phyloP scores from a whole-genome alignment of 92 coral and sea anemone genomes.

The Blastomussa wellsi region DNA sequence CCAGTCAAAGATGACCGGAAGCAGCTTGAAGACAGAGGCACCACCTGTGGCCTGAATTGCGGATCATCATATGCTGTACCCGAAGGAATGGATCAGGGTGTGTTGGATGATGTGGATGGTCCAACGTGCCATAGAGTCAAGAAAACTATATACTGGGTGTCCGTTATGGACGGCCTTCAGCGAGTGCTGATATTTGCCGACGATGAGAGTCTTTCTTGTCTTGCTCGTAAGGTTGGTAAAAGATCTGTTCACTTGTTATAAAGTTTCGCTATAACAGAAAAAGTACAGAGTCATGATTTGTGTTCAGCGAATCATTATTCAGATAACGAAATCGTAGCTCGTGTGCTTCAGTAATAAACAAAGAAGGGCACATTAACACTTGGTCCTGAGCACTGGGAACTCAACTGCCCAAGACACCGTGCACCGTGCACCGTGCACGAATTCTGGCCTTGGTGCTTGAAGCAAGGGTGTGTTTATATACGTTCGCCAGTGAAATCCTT shows the following conservation, averaged over 20 bases:
- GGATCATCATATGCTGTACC: constrained; percentile 41
- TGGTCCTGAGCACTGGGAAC: too few relatives aligned
- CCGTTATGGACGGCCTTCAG: constrained; percentile 84
- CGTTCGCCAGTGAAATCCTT: too few relatives aligned
- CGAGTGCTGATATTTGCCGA: constrained; percentile 84
- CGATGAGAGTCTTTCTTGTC: constrained; percentile 58
- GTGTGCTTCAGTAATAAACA: too few relatives aligned
- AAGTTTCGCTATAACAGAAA: too few relatives aligned
- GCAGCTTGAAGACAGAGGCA: constrained; percentile 48
- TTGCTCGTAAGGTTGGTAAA: constrained; percentile 61
- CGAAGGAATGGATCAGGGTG: constrained; percentile 37
- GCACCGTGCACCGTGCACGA: too few relatives aligned
- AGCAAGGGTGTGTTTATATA: too few relatives aligned
- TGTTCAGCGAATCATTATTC: not conserved
- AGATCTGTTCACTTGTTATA: not conserved
- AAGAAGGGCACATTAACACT: too few relatives aligned
- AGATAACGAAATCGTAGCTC: not conserved
- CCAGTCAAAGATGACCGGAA: constrained; percentile 57
- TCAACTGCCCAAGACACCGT: too few relatives aligned
- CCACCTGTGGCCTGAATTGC: constrained; percentile 40
- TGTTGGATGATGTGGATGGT: constrained; percentile 68
- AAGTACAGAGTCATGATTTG: too few relatives aligned
- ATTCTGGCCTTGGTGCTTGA: too few relatives aligned
- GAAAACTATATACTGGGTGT: constrained; percentile 86
- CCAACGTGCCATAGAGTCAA: constrained; percentile 38